These are phyloP conservation scores for Struthio camelus DNA, from an alignment of 2,113 vertebrate genomes.

Conservation along the genomic window DNA sequence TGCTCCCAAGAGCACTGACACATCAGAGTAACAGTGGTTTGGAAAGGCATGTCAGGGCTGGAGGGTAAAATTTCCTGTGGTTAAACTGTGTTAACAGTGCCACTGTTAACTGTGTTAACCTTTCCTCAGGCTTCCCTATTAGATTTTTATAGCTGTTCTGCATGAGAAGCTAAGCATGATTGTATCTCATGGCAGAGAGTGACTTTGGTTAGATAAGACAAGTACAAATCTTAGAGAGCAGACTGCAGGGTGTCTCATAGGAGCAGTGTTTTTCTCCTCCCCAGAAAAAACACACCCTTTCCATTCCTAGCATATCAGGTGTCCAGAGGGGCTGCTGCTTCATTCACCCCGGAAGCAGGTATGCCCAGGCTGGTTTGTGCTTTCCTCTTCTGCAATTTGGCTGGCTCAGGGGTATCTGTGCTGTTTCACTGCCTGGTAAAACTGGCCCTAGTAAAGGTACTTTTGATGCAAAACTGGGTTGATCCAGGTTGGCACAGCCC, in stretches of 20 bases:
- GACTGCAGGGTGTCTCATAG: neutral
- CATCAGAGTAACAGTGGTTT: neutral
- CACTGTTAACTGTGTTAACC: no score
- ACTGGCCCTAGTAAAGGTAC: neutral
- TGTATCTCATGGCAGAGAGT: neutral
- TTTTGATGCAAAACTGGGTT: neutral
- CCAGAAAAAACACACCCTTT: neutral
- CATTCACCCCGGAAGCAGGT: fast-evolving
- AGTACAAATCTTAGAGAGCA: neutral
- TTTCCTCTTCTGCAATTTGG: neutral
- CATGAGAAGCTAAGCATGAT: neutral
- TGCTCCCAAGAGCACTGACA: neutral
- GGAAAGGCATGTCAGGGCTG: neutral
- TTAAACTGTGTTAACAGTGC: constrained; percentile 12
- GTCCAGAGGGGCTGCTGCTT: neutral
- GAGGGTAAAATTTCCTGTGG: constrained; percentile 14
- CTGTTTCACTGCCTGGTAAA: neutral
- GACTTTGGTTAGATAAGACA: neutral
- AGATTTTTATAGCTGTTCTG: neutral
- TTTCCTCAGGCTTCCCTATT: neutral
- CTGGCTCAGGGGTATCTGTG: neutral
- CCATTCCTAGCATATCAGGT: neutral
- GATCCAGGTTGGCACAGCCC: neutral
- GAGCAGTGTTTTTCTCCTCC: neutral
- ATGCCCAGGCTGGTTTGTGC: neutral